Conservation (phyloP, 2,888 invertebrate genomes). For the Synergus itoensis region DNA sequence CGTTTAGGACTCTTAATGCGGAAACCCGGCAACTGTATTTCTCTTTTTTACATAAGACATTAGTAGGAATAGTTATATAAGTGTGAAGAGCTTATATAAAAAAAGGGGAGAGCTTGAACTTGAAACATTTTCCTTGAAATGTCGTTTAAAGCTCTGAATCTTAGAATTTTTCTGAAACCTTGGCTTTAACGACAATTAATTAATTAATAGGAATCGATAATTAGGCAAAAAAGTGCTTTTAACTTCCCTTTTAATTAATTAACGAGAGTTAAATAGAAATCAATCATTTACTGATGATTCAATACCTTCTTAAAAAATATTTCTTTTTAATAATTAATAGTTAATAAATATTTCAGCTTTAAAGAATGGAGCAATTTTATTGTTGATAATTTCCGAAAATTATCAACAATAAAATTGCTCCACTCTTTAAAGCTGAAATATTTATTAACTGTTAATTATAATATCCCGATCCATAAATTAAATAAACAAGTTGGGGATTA, state of each 20-base stretch:
- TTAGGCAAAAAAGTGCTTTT: background rate
- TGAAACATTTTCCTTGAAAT: background rate
- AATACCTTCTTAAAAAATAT: too few species aligned
- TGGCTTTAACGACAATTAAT: background rate
- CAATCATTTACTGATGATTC: too few species aligned
- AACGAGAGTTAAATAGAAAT: too few species aligned
- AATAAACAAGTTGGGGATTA: too few species aligned
- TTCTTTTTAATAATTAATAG: too few species aligned
- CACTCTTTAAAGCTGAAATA: too few species aligned
- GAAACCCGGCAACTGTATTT: slow-evolving; percentile 23
- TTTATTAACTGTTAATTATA: too few species aligned
- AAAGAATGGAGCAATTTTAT: too few species aligned
- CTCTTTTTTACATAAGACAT: slow-evolving; percentile 25
- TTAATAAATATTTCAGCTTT: too few species aligned
- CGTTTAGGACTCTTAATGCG: background rate
- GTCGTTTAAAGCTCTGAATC: background rate
- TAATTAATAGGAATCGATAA: background rate
- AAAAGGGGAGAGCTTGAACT: background rate
- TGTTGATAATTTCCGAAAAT: too few species aligned
- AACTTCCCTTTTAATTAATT: background rate
- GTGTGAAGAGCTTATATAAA: slow-evolving; percentile 22
- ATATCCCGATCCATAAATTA: too few species aligned
- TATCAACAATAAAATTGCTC: too few species aligned
- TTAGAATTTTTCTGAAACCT: background rate
- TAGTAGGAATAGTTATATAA: slow-evolving; percentile 17